Conservation (phyloP, 1,140 invertebrate genomes). For the Drosophila mayri region DNA sequence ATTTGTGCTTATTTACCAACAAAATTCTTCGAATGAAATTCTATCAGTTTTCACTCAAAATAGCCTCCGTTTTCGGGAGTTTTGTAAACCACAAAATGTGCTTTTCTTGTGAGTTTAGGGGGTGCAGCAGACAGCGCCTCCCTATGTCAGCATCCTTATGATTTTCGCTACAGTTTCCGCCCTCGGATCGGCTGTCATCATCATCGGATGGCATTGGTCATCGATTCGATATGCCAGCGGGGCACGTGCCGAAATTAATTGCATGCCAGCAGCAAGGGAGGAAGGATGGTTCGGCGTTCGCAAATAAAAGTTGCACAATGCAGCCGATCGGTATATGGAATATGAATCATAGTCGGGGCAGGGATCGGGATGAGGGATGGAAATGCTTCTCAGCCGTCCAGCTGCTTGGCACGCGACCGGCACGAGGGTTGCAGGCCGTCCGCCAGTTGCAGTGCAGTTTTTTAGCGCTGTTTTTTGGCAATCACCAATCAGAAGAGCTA, state of each 20-base stretch:
- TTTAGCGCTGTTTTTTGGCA: constrained; percentile 65
- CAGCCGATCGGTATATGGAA: not conserved
- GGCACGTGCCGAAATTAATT: constrained; percentile 54
- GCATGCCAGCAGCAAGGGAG: constrained; percentile 16
- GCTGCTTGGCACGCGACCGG: constrained; percentile 36
- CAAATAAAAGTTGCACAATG: constrained; percentile 46
- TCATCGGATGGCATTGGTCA: constrained; percentile 55
- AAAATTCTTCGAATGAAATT: not conserved
- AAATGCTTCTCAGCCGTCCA: constrained; percentile 16
- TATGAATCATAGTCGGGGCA: not conserved
- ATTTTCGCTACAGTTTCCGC: constrained; percentile 37
- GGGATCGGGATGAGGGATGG: constrained; percentile 22
- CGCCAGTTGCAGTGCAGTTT: constrained; percentile 56
- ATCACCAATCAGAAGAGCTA: constrained; percentile 54
- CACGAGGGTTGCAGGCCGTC: constrained; percentile 27
- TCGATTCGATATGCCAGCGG: constrained; percentile 54
- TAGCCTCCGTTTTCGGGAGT: not conserved
- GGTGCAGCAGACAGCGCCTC: constrained; percentile 5
- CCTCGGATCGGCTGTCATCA: constrained; percentile 58
- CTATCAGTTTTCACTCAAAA: not conserved
- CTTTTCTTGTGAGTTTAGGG: constrained; percentile 9
- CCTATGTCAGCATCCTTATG: not conserved
- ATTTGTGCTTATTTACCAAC: not conserved
- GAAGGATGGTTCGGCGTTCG: constrained; percentile 14
- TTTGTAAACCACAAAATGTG: constrained; percentile 24